A percentile compares a stretch with the other conserved stretches of the same genome.
phyloP scores from a whole-genome alignment of 1,140 invertebrate genomes.

The Trichogramma pretiosum region DNA sequence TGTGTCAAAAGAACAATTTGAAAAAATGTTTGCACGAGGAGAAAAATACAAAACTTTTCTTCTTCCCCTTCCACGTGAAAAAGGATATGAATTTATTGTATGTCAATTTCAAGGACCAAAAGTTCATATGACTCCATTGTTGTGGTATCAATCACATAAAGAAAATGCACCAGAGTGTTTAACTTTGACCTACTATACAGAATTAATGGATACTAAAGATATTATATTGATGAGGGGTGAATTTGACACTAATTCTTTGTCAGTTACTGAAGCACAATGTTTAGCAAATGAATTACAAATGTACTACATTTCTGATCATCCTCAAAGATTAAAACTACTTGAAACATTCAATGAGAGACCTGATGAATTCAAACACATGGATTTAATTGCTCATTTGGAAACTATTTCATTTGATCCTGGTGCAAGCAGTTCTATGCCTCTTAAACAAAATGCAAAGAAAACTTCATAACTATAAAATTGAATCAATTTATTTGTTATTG shows the following conservation, averaged over 20 bases:
- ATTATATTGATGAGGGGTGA: constrained; percentile 82
- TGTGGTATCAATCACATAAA: constrained; percentile 81
- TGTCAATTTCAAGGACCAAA: constrained; percentile 65
- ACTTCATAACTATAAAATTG: background rate
- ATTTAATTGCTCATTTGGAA: constrained; percentile 73
- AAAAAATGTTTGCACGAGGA: constrained; percentile 50
- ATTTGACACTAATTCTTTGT: constrained; percentile 73
- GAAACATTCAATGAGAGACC: constrained; percentile 64
- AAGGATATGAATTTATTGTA: constrained; percentile 85
- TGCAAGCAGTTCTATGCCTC: no score
- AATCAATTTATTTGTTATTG: no score
- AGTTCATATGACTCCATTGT: constrained; percentile 78
- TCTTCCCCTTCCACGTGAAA: constrained; percentile 67
- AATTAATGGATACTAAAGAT: constrained; percentile 66
- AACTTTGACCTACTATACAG: constrained; percentile 72
- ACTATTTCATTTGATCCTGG: constrained; percentile 48
- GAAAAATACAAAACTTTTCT: constrained; percentile 64
- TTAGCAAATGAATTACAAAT: constrained; percentile 78
- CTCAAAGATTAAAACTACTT: constrained; percentile 55
- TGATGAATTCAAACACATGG: constrained; percentile 72
- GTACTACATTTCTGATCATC: constrained; percentile 66
- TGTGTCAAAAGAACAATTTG: constrained; percentile 54
- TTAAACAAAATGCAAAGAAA: background rate
- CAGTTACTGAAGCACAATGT: constrained; percentile 71
- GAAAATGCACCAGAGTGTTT: constrained; percentile 88